These are phyloP conservation scores for Thalassophryne amazonica DNA, from an alignment of 2,797 vertebrate species.

Conservation along the genomic window DNA sequence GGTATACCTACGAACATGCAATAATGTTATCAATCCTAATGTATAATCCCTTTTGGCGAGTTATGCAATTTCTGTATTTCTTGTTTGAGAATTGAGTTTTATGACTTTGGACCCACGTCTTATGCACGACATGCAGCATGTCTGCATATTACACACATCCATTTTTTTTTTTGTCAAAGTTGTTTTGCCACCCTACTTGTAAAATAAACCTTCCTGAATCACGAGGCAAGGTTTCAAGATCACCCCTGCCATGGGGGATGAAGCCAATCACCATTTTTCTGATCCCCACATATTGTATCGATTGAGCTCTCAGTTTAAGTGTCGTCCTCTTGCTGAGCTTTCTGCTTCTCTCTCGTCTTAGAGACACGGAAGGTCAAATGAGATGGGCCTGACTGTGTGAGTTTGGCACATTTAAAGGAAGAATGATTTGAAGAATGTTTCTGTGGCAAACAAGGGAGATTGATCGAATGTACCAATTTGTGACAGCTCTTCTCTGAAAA, in stretches of 20 bases:
- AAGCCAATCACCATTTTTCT: conserved; percentile 25
- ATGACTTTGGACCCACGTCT: no score
- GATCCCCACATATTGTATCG: conserved; percentile 52
- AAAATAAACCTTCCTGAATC: conserved; percentile 1
- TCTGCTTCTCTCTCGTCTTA: conserved; percentile 18
- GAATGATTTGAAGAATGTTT: conserved; percentile 34
- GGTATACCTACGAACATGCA: no score
- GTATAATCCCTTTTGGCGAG: no score
- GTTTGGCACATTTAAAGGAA: conserved; percentile 20
- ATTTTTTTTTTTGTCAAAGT: not conserved
- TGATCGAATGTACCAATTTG: conserved; percentile 29
- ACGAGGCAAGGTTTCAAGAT: conserved; percentile 22
- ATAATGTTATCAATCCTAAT: no score
- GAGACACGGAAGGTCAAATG: conserved; percentile 52
- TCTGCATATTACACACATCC: no score
- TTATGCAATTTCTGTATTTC: no score
- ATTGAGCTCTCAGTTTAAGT: conserved; percentile 59
- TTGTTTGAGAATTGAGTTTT: no score
- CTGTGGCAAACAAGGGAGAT: conserved; percentile 14
- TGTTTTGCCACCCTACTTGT: not conserved
- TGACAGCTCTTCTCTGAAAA: conserved; percentile 30
- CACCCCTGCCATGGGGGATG: conserved; percentile 28
- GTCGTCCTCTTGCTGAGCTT: conserved; percentile 23
- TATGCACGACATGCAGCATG: no score
- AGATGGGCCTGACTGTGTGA: conserved; percentile 33